Conservation (phyloP, 2,888 invertebrate species). For the Tenthredo notha region DNA sequence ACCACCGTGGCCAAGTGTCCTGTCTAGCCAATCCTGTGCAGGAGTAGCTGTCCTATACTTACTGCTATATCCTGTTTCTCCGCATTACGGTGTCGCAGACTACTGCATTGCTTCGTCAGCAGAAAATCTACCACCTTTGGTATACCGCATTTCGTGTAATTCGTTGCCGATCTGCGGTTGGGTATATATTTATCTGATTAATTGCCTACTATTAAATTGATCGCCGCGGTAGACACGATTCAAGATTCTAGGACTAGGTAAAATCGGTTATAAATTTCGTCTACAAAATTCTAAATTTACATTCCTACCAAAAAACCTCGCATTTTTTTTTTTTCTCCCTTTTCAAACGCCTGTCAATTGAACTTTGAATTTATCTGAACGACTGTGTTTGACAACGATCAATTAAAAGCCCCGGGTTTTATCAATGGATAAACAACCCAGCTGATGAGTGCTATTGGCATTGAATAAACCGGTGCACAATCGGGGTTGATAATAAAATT, state of each 20-base stretch:
- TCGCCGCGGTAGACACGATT: neutral
- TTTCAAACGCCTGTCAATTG: neutral
- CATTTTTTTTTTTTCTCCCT: neutral
- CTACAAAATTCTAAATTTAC: neutral
- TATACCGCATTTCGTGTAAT: conserved; percentile 56
- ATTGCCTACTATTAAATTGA: neutral
- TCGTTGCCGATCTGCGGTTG: conserved; percentile 12
- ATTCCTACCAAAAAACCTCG: neutral
- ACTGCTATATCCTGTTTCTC: conserved; percentile 32
- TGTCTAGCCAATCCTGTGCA: conserved; percentile 9
- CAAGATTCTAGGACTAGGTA: neutral
- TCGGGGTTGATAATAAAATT: neutral
- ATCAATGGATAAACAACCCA: neutral
- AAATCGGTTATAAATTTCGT: neutral
- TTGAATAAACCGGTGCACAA: conserved; percentile 8
- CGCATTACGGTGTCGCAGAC: conserved; percentile 47
- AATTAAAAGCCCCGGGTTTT: neutral
- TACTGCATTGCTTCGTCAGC: conserved; percentile 53
- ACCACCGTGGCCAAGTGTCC: conserved; percentile 34
- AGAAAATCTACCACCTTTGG: conserved; percentile 56
- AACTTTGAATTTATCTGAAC: neutral
- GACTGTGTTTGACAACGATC: conserved; percentile 7
- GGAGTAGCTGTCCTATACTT: neutral
- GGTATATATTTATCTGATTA: conserved; percentile 47
- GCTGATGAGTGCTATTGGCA: neutral